Evolutionary conservation across 2,888 invertebrate genomes (phyloP).

Genomic region (Lepidochrysops patricia): DNA sequence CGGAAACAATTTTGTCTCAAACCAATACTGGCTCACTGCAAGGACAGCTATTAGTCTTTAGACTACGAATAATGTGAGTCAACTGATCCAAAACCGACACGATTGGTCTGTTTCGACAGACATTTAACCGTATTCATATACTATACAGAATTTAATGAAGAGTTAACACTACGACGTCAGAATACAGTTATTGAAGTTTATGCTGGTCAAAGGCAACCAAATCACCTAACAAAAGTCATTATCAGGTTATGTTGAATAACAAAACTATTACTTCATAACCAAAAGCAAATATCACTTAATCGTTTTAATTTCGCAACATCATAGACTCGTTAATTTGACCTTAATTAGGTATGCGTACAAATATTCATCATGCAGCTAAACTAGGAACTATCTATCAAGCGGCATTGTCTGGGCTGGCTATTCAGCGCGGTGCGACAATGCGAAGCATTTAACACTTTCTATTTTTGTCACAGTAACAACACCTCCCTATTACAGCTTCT

Average conservation of each 20-base stretch:
- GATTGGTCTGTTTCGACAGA: no score
- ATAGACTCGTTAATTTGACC: neutral
- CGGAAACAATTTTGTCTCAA: conserved; percentile 38
- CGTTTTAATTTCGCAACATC: neutral
- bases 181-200: neutral
- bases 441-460: conserved; percentile 62
- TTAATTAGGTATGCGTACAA: conserved; percentile 19
- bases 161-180: no score
- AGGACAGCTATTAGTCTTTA: conserved; percentile 8
- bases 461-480: conserved; percentile 44
- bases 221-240: neutral
- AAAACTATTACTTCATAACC: neutral
- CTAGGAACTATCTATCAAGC: conserved; percentile 29
- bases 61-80: neutral
- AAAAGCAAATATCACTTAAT: neutral
- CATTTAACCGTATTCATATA: no score
- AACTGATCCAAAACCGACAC: neutral
- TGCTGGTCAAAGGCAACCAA: neutral
- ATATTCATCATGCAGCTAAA: conserved; percentile 21
- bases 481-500: neutral
- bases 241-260: neutral
- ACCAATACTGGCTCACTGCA: conserved; percentile 15
- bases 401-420: conserved; percentile 37
- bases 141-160: no score
- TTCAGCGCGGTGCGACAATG: conserved; percentile 44